Evolutionary conservation across 2,797 vertebrate species (phyloP).

Genomic region (Hoplostethus mediterraneus): DNA sequence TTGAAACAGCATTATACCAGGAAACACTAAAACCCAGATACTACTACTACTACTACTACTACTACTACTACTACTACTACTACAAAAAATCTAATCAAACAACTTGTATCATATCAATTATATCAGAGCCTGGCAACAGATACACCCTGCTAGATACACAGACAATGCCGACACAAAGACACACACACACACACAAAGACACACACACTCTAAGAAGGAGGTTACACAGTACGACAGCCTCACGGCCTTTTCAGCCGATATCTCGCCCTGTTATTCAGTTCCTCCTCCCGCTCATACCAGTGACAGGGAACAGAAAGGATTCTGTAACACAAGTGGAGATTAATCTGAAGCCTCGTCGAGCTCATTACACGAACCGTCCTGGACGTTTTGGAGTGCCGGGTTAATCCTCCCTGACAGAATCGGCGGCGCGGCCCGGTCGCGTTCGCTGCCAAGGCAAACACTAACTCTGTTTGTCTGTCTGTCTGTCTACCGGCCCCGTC

Average conservation of each 20-base stretch:
- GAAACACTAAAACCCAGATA: no score
- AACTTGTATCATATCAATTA: no score
- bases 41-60: no score
- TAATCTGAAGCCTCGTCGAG: no score
- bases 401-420: conserved; percentile 62
- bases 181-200: not conserved
- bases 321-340: no score
- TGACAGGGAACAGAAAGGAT: no score
- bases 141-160: no score
- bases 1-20: no score
- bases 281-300: conserved; percentile 24
- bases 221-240: no score
- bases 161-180: not conserved
- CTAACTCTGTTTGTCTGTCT: conserved; percentile 26
- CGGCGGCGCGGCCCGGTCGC: not conserved
- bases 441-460: conserved; percentile 59
- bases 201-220: not conserved
- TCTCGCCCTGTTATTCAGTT: not conserved
- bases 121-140: no score
- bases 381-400: conserved; percentile 6
- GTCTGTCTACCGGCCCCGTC: conserved; percentile 13
- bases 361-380: conserved; percentile 41
- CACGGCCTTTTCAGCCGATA: not conserved
- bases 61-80: no score
- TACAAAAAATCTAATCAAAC: no score